Base-by-base conservation (phyloP, 2,113 vertebrate genomes). In the Tympanuchus pallidicinctus region DNA sequence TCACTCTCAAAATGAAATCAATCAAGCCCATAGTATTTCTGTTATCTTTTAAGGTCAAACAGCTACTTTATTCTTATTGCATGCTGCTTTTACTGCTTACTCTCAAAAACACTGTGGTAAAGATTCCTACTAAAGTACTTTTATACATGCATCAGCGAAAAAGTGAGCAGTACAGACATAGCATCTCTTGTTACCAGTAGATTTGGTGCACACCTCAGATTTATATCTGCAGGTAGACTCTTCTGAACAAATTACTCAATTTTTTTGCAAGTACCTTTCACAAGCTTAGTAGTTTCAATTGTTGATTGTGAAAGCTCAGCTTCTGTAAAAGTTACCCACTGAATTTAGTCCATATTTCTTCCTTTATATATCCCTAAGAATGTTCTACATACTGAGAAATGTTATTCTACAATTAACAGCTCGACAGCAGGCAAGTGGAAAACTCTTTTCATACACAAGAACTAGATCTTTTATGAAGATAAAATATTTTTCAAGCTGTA, bases 1-100 rank as follows among this genome's bases (percentile, higher is more conserved):
- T 88, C 52, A 40, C 76, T 91, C 90, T 61, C 63, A 84, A 88
- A 72, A 71, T 67, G 2, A 83, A 94, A 94, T 75, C 71, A 82
- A 45, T 91, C 0, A 3, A 71, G 57, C 57, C 3, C 32, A n/a
- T 61, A 81, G 22, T 30, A 95, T 95, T 92, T 79, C 65, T 43
- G 45, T 48, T 16, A 84, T 27, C 32, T 86, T 88, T 86, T 81
- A 34, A 74, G 18, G 42, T 82, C 47, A 83, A 88, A 70, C 32
- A 65, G 18, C 9, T 45, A 28, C 0, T 50, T 75, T 86, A 59
- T 64, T 43, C 27, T 69, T 74, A 56, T 40, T 52, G 57, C 24
- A 15, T 43, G 8, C 4, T 1, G 1, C 20, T 38, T 91, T 86
- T 80, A 56, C 34, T 74, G 50, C 60, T 88, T 80, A 43, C 6